Evolutionary conservation across 1,140 invertebrate genomes (phyloP).

Genomic region (Eriosoma lanigerum): DNA sequence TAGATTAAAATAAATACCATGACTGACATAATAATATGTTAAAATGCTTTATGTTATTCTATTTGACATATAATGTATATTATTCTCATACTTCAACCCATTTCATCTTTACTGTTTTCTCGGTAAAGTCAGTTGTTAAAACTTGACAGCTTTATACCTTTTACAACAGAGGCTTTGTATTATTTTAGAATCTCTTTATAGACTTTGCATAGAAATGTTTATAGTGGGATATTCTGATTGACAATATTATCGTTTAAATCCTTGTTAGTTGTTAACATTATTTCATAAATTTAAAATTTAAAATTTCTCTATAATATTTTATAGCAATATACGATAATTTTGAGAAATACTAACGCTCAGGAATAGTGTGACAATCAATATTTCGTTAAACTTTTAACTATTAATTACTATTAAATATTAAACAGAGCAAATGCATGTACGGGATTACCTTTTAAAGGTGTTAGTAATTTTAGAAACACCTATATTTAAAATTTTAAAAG

Average conservation of each 20-base stretch:
- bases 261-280: too few species aligned
- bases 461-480: too few species aligned
- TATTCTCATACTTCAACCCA: constrained; percentile 22
- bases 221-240: too few species aligned
- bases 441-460: too few species aligned
- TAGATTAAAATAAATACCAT: not conserved
- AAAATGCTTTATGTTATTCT: not conserved
- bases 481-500: too few species aligned
- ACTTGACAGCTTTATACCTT: constrained; percentile 14
- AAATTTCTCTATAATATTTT: too few species aligned
- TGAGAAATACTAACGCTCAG: too few species aligned
- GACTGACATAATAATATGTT: not conserved
- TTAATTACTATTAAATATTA: not conserved
- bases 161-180: not conserved
- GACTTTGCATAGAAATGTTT: not conserved
- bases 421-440: too few species aligned
- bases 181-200: not conserved
- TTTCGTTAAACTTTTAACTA: not conserved
- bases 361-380: too few species aligned
- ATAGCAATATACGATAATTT: too few species aligned
- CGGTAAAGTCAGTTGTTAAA: constrained; percentile 13
- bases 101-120: constrained; percentile 21
- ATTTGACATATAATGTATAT: not conserved
- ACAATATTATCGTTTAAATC: not conserved
- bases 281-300: too few species aligned